Evolutionary conservation across 1,140 invertebrate genomes (phyloP).

Genomic region (Aphis gossypii): DNA sequence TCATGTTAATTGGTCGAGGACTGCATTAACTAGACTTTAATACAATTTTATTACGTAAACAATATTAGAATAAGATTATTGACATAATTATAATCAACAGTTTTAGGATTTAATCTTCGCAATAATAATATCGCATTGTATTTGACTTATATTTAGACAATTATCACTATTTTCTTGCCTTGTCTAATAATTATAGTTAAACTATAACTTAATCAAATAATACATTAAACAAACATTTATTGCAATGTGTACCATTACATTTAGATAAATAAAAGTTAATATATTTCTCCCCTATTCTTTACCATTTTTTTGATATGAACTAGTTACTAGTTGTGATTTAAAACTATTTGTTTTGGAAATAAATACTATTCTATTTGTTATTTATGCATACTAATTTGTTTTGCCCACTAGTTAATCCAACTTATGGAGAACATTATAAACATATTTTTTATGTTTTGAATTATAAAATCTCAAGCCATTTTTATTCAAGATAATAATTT

Average conservation of each 20-base stretch:
- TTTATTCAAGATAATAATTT: too few relatives aligned
- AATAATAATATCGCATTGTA: too few relatives aligned
- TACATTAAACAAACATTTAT: not conserved
- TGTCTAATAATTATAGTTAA: not conserved
- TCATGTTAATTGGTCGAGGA: too few relatives aligned
- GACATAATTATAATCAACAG: too few relatives aligned
- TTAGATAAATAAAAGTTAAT: not conserved
- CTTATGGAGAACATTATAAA: not conserved
- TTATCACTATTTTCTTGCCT: too few relatives aligned
- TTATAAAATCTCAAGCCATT: too few relatives aligned
- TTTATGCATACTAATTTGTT: not conserved
- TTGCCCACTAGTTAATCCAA: not conserved
- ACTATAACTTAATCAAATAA: not conserved
- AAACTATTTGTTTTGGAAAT: not conserved
- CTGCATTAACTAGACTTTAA: too few relatives aligned
- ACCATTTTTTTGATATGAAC: not conserved
- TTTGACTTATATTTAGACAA: too few relatives aligned
- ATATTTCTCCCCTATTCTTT: not conserved
- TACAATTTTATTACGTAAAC: too few relatives aligned
- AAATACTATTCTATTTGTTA: not conserved
- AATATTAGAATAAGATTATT: too few relatives aligned
- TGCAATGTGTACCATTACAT: not conserved
- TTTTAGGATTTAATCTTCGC: too few relatives aligned
- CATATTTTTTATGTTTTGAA: too few relatives aligned
- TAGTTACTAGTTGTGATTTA: not conserved